Conservation (phyloP, 2,113 vertebrate genomes). For the Terrapene triunguis region DNA sequence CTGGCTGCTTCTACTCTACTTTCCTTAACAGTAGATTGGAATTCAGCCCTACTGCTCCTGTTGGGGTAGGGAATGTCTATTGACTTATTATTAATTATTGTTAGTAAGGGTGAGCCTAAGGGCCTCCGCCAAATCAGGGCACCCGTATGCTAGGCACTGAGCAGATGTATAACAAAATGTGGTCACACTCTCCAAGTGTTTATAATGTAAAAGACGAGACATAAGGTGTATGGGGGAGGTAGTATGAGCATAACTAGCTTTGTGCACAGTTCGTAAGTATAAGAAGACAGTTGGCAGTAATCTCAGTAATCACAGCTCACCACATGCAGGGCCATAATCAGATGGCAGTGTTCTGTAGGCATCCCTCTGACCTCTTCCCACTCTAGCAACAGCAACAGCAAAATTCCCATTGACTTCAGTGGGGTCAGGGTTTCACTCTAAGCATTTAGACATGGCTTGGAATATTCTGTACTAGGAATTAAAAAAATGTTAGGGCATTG, state of each 20-base stretch:
- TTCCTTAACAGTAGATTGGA: not conserved
- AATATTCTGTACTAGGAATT: not conserved
- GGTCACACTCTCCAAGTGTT: not conserved
- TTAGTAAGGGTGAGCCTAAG: not conserved
- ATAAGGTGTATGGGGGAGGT: not conserved
- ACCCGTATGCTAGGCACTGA: not conserved
- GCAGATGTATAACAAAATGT: not conserved
- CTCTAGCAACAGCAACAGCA: not conserved
- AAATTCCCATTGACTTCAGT: not conserved
- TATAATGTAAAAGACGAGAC: not conserved
- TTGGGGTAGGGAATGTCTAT: not conserved
- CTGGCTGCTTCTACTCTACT: not conserved
- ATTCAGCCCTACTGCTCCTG: not conserved
- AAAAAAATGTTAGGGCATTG: not conserved
- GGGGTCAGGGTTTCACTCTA: not conserved
- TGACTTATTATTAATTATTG: not conserved
- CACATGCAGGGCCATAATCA: no score
- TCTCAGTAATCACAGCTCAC: not conserved
- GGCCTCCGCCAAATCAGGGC: accelerated
- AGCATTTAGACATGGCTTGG: not conserved
- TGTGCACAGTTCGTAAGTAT: not conserved
- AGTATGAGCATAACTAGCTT: not conserved
- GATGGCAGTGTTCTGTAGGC: not conserved
- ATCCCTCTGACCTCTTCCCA: not conserved
- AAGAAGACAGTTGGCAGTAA: not conserved